Evolutionary conservation across 2,888 invertebrate species (phyloP).

Genomic region (Meiosimyza decipiens): DNA sequence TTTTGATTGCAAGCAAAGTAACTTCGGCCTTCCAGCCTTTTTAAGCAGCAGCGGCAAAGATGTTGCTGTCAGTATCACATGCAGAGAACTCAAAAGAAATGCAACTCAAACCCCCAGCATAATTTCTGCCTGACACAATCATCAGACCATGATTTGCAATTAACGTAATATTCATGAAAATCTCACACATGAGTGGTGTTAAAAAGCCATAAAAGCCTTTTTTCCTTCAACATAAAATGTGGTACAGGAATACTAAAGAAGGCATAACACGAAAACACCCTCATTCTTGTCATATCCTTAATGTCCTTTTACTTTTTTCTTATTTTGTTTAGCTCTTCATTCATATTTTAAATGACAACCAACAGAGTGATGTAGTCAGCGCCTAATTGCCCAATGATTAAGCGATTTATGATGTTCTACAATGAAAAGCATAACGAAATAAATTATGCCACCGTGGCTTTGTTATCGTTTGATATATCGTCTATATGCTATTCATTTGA

Average conservation of each 20-base stretch:
- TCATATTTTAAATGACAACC: slow-evolving; percentile 39
- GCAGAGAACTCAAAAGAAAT: slow-evolving; percentile 6
- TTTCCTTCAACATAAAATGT: not conserved
- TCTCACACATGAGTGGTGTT: slow-evolving; percentile 65
- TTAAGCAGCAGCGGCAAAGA: not conserved
- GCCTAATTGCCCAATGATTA: slow-evolving; percentile 68
- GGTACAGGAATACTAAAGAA: slow-evolving; percentile 2
- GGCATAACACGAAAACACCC: slow-evolving; percentile 18
- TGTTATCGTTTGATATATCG: slow-evolving; percentile 33
- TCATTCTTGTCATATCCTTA: slow-evolving; percentile 6
- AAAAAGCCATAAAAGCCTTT: slow-evolving; percentile 46
- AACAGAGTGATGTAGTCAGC: slow-evolving; percentile 41
- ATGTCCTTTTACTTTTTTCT: slow-evolving; percentile 5
- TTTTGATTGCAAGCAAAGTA: slow-evolving; percentile 23
- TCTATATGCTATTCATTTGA: not conserved
- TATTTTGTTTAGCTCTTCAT: slow-evolving; percentile 30
- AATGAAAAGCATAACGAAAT: slow-evolving; percentile 54
- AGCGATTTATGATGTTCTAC: slow-evolving; percentile 66
- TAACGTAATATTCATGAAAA: slow-evolving; percentile 46
- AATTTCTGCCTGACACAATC: slow-evolving; percentile 20
- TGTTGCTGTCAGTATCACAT: slow-evolving; percentile 1
- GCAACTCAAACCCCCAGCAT: slow-evolving; percentile 8
- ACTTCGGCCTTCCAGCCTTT: not conserved
- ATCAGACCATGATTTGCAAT: slow-evolving; percentile 41
- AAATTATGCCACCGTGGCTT: slow-evolving; percentile 46